Base-by-base conservation (phyloP, 2,113 vertebrate genomes). In the Suncus etruscus region DNA sequence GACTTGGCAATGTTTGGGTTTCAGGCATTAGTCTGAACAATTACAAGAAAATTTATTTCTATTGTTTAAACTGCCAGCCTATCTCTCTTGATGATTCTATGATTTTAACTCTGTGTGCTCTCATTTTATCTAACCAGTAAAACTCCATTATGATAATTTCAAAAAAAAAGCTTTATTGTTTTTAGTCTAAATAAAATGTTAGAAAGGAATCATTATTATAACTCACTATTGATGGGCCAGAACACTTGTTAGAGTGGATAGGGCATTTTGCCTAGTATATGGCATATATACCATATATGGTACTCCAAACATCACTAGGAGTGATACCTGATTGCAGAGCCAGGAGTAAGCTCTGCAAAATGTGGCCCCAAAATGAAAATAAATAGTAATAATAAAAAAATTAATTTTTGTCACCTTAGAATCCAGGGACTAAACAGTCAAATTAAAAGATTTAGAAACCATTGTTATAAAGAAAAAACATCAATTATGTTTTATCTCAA, bases 111-210 rank as follows among this genome's bases (percentile, higher is more conserved):
- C 29, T 87, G 18, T 66, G 11, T 74, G 11, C 25, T 27, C 27
- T 91, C 24, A 63, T 48, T 77, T 72, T 72, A 90, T 8, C 39
- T 25, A 65, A 8, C 65, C 0, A 9, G 8, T 29, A 65, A 93
- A 76, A 74, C 0, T 15, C 24, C 14, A 18, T 65, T 50, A 32
- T 24, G 6, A 9, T 73, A 69, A 66, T 66, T 61, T 86, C 27
- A 93, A 31, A 69, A 39, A 39, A 39, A 3, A 70, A 83, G 11
- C 54, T 63, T 81, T 86, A 48, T 7, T 87, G 45, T 45, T 91
- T 88, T 85, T 69, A 85, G 14, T 76, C 14, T 90, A 85, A 91
- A 89, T 72, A 91, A 86, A 90, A 74, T 83, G 5, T 72, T 32
- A 83, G 48, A 61, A 85, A 82, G 20, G 25, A 76, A 84, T 65